A percentile compares a stretch with the other conserved stretches of the same genome.
phyloP scores from a whole-genome alignment of 2,888 invertebrate species.

The Conchocele bisecta region DNA sequence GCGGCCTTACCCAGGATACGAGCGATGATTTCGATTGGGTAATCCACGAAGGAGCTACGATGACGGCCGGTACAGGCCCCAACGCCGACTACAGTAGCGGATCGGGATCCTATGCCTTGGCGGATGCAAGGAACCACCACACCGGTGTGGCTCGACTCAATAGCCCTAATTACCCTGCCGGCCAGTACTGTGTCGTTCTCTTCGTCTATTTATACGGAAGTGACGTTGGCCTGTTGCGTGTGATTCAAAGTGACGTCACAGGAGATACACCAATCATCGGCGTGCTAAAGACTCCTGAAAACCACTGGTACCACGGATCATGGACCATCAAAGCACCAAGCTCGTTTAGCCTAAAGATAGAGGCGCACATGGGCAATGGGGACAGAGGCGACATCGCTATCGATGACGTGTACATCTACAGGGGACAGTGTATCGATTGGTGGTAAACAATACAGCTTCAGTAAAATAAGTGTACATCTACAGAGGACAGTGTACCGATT shows the following conservation, averaged over 20 bases:
- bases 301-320: conserved; percentile 31
- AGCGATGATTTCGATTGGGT: conserved; percentile 55
- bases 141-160: conserved; percentile 46
- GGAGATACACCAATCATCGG: conserved; percentile 19
- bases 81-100: conserved; percentile 57
- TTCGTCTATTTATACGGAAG: conserved; percentile 51
- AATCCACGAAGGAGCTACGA: conserved; percentile 39
- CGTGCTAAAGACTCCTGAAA: conserved; percentile 1
- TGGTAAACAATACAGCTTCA: too few relatives aligned
- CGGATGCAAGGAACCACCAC: conserved; percentile 42
- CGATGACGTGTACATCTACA: conserved; percentile 59
- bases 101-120: conserved; percentile 48
- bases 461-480: too few relatives aligned
- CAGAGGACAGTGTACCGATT: too few relatives aligned
- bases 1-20: conserved; percentile 46
- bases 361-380: conserved; percentile 54
- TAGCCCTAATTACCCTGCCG: conserved; percentile 43
- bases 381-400: conserved; percentile 58
- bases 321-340: conserved; percentile 5
- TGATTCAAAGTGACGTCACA: conserved; percentile 2
- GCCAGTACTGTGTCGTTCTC: conserved; percentile 54
- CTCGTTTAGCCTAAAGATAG: conserved; percentile 23
- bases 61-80: conserved; percentile 50
- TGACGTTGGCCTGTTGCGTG: conserved; percentile 40
- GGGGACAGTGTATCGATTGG: conserved; percentile 56